Evolutionary conservation across 2,113 vertebrate genomes (phyloP).

Genomic region (Vidua macroura): DNA sequence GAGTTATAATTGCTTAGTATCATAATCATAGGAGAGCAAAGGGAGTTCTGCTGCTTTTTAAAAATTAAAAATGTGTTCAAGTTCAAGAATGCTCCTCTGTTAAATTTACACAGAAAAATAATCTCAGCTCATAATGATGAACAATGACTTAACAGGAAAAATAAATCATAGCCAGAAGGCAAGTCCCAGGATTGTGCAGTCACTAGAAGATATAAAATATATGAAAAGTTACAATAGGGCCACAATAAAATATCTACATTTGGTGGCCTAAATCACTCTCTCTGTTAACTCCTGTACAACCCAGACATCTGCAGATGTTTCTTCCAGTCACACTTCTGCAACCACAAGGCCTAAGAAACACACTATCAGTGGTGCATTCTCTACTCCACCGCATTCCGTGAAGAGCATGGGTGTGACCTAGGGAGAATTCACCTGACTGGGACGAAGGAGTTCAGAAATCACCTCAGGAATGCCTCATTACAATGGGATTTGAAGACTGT

Average conservation of each 20-base stretch:
- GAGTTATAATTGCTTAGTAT: constrained; percentile 27
- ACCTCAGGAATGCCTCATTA: constrained; percentile 4
- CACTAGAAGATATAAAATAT: constrained; percentile 44
- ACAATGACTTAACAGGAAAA: constrained; percentile 59
- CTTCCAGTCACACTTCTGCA: neutral
- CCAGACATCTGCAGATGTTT: neutral
- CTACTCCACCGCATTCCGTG: fast-evolving
- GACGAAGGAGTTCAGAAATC: neutral
- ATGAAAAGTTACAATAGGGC: constrained; percentile 22
- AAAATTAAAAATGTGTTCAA: constrained; percentile 55
- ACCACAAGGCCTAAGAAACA: neutral
- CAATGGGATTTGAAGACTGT: neutral
- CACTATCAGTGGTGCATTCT: neutral
- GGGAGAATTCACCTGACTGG: neutral
- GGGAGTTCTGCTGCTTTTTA: constrained; percentile 9
- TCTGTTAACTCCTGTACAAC: constrained; percentile 1
- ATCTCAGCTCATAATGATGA: constrained; percentile 48
- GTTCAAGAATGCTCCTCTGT: constrained; percentile 49
- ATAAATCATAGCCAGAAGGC: constrained; percentile 52
- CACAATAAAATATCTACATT: constrained; percentile 12
- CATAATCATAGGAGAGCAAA: constrained; percentile 31
- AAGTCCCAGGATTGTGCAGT: constrained; percentile 7
- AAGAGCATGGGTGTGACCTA: neutral
- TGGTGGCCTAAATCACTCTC: neutral
- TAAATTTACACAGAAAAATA: constrained; percentile 50